Evolutionary conservation across 2,113 vertebrate species (phyloP), one percentile per base, ranked within the genome.

Genomic region (Pygoscelis antarcticus): DNA sequence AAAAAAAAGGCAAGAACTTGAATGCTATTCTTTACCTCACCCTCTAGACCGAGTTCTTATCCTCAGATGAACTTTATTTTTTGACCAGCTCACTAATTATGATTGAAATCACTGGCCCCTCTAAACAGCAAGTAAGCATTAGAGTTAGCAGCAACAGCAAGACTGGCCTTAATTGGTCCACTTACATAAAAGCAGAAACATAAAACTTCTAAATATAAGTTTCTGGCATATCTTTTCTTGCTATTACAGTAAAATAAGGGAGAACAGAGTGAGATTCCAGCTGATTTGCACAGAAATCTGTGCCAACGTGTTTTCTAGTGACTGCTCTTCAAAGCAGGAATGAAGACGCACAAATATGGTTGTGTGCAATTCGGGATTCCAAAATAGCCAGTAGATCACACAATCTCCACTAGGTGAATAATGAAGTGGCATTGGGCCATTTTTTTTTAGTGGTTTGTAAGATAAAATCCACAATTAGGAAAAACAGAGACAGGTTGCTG

Each of bases 41-140:
- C 42, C 51, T 76, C 93, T 90, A 96, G 90, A 82, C 44, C 0
- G 18, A 97, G 93, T 81, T 91, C 94, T 95, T 98, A 98, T 98
- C 98, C 98, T 98, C 74, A 98, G 75, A 96, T 80, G 98, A 98
- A 98, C 98, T 98, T 97, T 95, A 96, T 97, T 93, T 98, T 98
- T 97, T 98, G 95, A 98, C 96, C 93, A 95, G 94, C 96, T 97
- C 97, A 89, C 95, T 98, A 97, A 98, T 97, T 97, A 95, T 97
- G 97, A 96, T 91, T 95, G 97, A 97, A 98, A 98, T 97, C 90
- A 93, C 72, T 91, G 96, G 42, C 89, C 92, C 52, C 90, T 98
- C 94, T 86, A 75, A 96, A 90, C 75, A 88, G 96, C 76, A 95
- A 89, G 88, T 96, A 97, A 94, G 96, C 94, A 72, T 93, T 93